Percentiles rank a stretch among this genome's conserved stretches.
phyloP scores from a whole-genome alignment of 2,113 vertebrate species.

The Tricholaema leucomelas region DNA sequence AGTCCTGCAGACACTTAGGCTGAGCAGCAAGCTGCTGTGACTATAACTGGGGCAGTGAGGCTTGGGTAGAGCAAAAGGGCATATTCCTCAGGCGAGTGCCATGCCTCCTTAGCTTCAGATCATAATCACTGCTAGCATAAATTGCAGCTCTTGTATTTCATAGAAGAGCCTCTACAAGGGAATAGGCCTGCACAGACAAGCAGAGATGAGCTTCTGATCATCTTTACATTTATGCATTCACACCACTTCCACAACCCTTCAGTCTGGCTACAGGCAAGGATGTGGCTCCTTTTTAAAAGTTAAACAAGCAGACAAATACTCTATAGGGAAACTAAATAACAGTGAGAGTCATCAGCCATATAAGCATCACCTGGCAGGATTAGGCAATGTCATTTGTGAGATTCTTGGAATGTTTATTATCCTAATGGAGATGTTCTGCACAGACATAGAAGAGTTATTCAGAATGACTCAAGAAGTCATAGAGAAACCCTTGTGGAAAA shows the following conservation, averaged over 20 bases:
- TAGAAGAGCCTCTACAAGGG: too few species aligned
- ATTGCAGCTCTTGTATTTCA: too few species aligned
- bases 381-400: not conserved
- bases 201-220: not conserved
- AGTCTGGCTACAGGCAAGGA: not conserved
- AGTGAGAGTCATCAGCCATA: not conserved
- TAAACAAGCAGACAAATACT: not conserved
- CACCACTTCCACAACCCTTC: not conserved
- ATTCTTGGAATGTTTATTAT: not conserved
- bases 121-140: not conserved
- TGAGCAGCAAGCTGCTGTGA: not conserved
- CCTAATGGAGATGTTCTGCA: not conserved
- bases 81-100: not conserved
- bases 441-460: not conserved
- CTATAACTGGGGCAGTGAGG: not conserved
- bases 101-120: not conserved
- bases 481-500: not conserved
- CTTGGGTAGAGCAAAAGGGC: not conserved
- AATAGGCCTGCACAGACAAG: not conserved
- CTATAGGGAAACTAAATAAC: not conserved
- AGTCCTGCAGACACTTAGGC: not conserved
- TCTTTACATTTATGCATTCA: not conserved
- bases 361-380: not conserved
- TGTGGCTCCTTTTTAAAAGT: not conserved
- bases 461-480: not conserved